Conservation (phyloP, 2,888 invertebrate species). For the Drosophila conformis region DNA sequence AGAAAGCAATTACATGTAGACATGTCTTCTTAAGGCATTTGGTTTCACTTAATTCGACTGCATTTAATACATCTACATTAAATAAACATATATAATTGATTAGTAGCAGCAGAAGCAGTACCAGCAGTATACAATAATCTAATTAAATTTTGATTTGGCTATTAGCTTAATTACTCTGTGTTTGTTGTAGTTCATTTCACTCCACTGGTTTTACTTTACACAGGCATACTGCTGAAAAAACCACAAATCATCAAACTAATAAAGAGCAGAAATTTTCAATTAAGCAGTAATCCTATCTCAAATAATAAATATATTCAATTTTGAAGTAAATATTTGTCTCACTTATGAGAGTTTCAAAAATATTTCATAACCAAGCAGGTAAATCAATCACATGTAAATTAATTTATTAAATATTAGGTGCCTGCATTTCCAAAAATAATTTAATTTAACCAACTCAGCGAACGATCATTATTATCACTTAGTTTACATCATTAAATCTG, state of each 20-base stretch:
- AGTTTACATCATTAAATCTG: background rate
- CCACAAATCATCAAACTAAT: conserved; percentile 3
- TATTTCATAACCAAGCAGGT: background rate
- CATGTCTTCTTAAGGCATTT: background rate
- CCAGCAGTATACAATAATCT: conserved; percentile 11
- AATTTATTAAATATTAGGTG: background rate
- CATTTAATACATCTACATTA: background rate
- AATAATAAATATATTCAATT: too few relatives aligned
- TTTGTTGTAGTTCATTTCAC: conserved; percentile 5
- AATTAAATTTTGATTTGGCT: conserved; percentile 21
- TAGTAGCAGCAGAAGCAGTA: background rate
- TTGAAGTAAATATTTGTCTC: background rate
- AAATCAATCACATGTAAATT: background rate
- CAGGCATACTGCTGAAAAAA: background rate
- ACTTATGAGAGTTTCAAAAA: background rate
- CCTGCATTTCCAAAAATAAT: background rate
- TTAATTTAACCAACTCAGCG: background rate
- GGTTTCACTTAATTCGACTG: conserved; percentile 2
- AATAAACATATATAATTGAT: background rate
- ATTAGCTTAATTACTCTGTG: conserved; percentile 51
- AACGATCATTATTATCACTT: background rate
- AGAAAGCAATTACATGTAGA: conserved; percentile 44
- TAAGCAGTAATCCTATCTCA: too few relatives aligned
- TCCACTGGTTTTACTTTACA: conserved; percentile 1
- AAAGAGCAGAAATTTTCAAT: background rate